Percentiles rank a stretch among this genome's conserved stretches.
These are phyloP conservation scores for Bovichtus diacanthus DNA, from an alignment of 2,797 vertebrate species.

Conservation along the genomic window DNA sequence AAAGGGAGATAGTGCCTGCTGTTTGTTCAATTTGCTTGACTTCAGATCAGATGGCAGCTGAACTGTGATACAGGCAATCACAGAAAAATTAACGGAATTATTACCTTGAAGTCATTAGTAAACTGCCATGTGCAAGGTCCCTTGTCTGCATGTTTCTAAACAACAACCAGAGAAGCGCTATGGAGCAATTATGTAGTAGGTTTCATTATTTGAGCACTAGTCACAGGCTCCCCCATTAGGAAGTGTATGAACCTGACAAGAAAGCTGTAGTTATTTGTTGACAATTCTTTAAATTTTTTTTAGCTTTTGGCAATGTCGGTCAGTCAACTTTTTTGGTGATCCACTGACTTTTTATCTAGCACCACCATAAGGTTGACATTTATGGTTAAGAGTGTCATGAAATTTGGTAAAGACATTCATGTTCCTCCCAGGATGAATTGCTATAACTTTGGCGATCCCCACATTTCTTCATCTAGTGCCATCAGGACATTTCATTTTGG, in stretches of 20 bases:
- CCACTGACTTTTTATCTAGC: background rate
- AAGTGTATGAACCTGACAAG: background rate
- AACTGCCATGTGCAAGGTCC: conserved; percentile 33
- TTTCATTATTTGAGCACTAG: background rate
- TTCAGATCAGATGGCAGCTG: conserved; percentile 74
- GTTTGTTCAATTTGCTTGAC: conserved; percentile 78
- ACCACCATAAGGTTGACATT: background rate
- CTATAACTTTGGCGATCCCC: background rate
- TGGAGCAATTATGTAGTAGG: background rate
- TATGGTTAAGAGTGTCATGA: too few species aligned
- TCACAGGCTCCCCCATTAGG: background rate
- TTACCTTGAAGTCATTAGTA: conserved; percentile 49
- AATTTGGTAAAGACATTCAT: background rate
- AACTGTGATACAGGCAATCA: conserved; percentile 73
- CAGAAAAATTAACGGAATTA: conserved; percentile 61
- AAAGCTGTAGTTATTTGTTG: background rate
- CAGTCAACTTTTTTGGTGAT: background rate
- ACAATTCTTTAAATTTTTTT: background rate
- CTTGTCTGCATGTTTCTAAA: conserved; percentile 16
- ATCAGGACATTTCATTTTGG: background rate
- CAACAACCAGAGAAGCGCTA: conserved; percentile 7
- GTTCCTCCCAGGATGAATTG: background rate
- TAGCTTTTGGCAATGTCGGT: background rate
- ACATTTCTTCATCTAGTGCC: background rate
- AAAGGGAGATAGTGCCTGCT: conserved; percentile 59